Evolutionary conservation across 2,888 invertebrate species (phyloP).

Genomic region (Drosophila mercatorum): DNA sequence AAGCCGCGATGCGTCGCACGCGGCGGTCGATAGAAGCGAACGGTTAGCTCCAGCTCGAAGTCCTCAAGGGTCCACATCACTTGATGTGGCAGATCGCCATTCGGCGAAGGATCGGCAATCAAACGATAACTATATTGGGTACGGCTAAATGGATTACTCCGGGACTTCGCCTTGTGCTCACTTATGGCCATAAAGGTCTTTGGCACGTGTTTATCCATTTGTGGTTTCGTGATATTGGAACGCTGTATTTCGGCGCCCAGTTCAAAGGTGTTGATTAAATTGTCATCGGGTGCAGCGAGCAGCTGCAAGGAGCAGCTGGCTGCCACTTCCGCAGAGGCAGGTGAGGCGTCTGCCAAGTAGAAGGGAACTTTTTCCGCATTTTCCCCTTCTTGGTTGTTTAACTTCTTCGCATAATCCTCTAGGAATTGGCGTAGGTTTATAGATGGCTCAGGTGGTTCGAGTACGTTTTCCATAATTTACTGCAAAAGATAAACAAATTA

Average conservation of each 20-base stretch:
- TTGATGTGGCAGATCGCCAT: neutral
- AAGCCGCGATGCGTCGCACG: conserved; percentile 77
- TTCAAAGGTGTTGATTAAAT: conserved; percentile 29
- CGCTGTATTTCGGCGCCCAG: conserved; percentile 45
- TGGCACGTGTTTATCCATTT: conserved; percentile 33
- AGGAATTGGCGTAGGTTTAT: conserved; percentile 69
- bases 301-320: conserved; percentile 52
- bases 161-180: conserved; percentile 42
- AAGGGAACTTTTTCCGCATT: conserved; percentile 24
- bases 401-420: conserved; percentile 48
- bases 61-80: neutral
- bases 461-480: conserved; percentile 76
- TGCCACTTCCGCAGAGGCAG: conserved; percentile 28
- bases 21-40: conserved; percentile 86
- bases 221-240: conserved; percentile 10
- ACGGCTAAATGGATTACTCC: conserved; percentile 69
- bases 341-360: conserved; percentile 44
- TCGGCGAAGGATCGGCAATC: conserved; percentile 17
- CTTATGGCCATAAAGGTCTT: conserved; percentile 40
- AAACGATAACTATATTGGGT: conserved; percentile 58
- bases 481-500: neutral
- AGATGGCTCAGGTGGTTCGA: conserved; percentile 52
- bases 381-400: conserved; percentile 28
- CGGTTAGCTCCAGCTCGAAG: conserved; percentile 83
- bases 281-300: conserved; percentile 51